Base-by-base conservation (phyloP, 1,140 invertebrate genomes). In the Eciton burchellii region DNA sequence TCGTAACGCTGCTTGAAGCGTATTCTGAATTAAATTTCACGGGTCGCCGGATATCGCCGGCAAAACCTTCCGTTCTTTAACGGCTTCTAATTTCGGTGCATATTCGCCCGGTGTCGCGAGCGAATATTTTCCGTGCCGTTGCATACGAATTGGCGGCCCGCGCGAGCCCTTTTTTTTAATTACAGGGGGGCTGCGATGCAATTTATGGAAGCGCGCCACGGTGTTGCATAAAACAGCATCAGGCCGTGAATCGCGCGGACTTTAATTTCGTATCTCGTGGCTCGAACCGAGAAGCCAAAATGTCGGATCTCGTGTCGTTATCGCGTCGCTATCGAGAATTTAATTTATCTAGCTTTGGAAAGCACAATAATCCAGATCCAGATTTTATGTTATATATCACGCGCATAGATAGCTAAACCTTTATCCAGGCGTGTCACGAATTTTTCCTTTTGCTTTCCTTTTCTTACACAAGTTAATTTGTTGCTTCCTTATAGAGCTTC, bases 21-120 rank as follows among this genome's bases (percentile, higher is more conserved):
- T n/a, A 12, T 43, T 73, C 26, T 8, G 41, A 62, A 56, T 62
- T 62, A 62, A 74, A 74, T 74, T 74, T 62, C 71, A 74, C 12
- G 43, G 43, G 12, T 62, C 43, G 57, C 43, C 41, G 57, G 62
- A 19, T 21, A 11, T 24, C 16, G 6, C 12, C 57, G n/a, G n/a
- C 8, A 35, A 63, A 35, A 74, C 9, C 29, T 12, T n/a, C 12
- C 21, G 29, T 59, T 21, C 72, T 74, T 74, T 74, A 74, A 74
- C 59, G 59, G 63, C 26, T 74, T 74, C 72, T 74, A 63, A 74
- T 63, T 74, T 74, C 43, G 26, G 14, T 63, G 72, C 43, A 63
- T 47, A 66, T 66, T 66, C 43, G 63, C 21, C 5, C 21, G 43
- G 21, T 66, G 43, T 63, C 26, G 59, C 59, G 3, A 21, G 43